Evolutionary conservation across 1,140 invertebrate species (phyloP), one percentile per base, ranked within the genome.

Genomic region (Drosophila pruinosa): DNA sequence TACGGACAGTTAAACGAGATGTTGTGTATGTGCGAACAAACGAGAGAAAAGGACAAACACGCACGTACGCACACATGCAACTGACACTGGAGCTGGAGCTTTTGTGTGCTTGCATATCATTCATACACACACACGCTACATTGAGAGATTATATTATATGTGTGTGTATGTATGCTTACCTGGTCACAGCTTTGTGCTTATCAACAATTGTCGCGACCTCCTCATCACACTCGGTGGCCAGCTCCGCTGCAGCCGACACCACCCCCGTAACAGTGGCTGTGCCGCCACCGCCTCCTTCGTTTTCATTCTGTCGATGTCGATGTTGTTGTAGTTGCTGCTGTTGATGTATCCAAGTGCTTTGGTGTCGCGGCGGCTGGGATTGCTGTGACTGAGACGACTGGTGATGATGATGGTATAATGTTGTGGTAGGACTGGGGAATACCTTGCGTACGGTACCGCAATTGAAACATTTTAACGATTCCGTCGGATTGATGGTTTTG

Each of bases 401-500:
- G 4, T 52, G 56, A 36, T 78, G 56, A 4, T 68, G 65, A 5
- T 73, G 47, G 12, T 78, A 76, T 39, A 75, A 67, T 78, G 75
- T 78, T 78, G 75, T 57, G 63, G 69, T 74, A 69, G 78, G 78
- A 75, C 72, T 83, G 50, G 82, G 82, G 38, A 86, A 86, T 72
- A 93, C 91, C 85, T 92, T 93, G 78, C 92, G 92, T 62, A 92
- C 90, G 26, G 93, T 92, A 72, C 95, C 95, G 93, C 96, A 97
- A 92, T 95, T 94, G 92, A 95, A 93, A 92, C 97, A 98, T 92
- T 94, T 94, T 65, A 94, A 91, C 90, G 94, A 94, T 91, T 97
- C 96, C 43, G 95, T 97, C 69, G 95, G 95, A 92, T 97, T 97
- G 92, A 97, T 96, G 91, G 96, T 93, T 92, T 95, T 94, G 92